Conservation (phyloP, 2,797 vertebrate species). For the Tiaroga cobitis region DNA sequence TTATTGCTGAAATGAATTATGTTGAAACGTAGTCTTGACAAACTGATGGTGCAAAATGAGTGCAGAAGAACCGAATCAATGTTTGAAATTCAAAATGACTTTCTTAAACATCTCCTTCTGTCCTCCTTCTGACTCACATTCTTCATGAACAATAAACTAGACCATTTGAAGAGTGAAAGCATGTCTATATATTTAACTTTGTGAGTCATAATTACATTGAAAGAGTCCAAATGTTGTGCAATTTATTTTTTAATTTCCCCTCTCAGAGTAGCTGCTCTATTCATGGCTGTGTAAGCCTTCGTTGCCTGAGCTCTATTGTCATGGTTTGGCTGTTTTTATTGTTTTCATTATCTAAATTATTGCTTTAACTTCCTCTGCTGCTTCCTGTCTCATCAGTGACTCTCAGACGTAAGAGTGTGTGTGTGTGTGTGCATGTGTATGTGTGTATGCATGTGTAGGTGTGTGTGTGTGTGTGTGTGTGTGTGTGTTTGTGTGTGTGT, state of each 20-base stretch:
- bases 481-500: background rate
- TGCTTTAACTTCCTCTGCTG: constrained; percentile 30
- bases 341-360: constrained; percentile 48
- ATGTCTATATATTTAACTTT: constrained; percentile 6
- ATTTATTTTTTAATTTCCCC: background rate
- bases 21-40: background rate
- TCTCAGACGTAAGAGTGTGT: background rate
- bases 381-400: background rate
- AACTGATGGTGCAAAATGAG: background rate
- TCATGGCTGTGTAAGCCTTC: constrained; percentile 14
- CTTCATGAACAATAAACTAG: background rate
- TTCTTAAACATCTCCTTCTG: background rate
- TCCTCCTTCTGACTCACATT: background rate
- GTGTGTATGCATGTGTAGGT: background rate
- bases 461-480: constrained; percentile 6
- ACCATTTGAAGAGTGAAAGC: constrained; percentile 7
- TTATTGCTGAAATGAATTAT: background rate
- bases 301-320: constrained; percentile 26
- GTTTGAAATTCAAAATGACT: background rate
- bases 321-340: constrained; percentile 26
- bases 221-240: constrained; percentile 2
- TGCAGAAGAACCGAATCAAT: background rate
- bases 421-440: background rate
- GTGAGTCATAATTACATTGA: constrained; percentile 18
- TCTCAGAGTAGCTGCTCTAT: background rate